Conservation (phyloP, 1,140 invertebrate genomes). For the Aphaenogaster rudis region DNA sequence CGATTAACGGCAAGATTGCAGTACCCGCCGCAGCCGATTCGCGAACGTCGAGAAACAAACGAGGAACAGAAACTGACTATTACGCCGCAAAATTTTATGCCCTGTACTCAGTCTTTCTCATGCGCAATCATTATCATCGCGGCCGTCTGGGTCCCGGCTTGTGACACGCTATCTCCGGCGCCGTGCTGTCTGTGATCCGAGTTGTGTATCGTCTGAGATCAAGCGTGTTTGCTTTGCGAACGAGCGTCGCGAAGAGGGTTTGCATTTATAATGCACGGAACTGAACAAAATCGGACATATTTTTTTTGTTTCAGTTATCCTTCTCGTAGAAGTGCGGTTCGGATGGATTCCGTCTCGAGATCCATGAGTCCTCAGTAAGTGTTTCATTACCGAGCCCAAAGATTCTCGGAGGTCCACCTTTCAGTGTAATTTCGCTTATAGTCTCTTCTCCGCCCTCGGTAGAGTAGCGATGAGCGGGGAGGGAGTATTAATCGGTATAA, state of each 20-base stretch:
- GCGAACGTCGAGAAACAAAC: slow-evolving; percentile 83
- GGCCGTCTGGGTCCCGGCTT: slow-evolving; percentile 36
- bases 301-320: not conserved
- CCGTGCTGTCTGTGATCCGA: slow-evolving; percentile 11
- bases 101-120: slow-evolving; percentile 81
- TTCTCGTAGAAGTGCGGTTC: slow-evolving; percentile 21
- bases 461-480: slow-evolving; percentile 44
- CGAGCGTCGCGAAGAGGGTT: not conserved
- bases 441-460: slow-evolving; percentile 65
- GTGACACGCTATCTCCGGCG: slow-evolving; percentile 24
- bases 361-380: slow-evolving; percentile 82
- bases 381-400: slow-evolving; percentile 84
- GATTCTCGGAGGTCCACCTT: slow-evolving; percentile 75
- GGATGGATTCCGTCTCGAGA: slow-evolving; percentile 76
- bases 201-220: slow-evolving; percentile 20
- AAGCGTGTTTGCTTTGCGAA: not conserved
- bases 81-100: slow-evolving; percentile 85
- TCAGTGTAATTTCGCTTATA: slow-evolving; percentile 40
- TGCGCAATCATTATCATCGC: slow-evolving; percentile 48
- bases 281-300: not conserved
- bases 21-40: slow-evolving; percentile 75
- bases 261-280: not conserved
- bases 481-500: slow-evolving; percentile 52
- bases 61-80: slow-evolving; percentile 87
- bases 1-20: slow-evolving; percentile 66